phyloP scores from a whole-genome alignment of 2,888 invertebrate genomes.

The Andrena marginata region DNA sequence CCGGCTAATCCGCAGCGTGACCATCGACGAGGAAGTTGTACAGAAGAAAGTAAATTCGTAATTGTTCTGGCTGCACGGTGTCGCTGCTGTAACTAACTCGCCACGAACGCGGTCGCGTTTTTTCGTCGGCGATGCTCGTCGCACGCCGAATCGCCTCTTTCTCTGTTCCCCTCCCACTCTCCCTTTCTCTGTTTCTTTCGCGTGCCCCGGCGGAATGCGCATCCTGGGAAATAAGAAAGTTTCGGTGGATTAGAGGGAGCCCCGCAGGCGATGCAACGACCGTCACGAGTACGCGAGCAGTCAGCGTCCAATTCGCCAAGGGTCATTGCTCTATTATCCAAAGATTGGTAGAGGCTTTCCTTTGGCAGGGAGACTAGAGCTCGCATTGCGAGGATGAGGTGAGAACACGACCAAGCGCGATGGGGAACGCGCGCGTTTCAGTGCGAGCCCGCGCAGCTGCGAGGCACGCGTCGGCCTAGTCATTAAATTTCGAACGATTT shows the following conservation, averaged over 20 bases:
- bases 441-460: not conserved
- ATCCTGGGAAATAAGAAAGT: conserved; percentile 66
- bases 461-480: not conserved
- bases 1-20: conserved; percentile 52
- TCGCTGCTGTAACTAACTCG: conserved; percentile 60
- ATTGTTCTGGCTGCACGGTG: conserved; percentile 59
- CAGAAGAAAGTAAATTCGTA: conserved; percentile 72
- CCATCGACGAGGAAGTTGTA: conserved; percentile 65
- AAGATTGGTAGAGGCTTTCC: not conserved
- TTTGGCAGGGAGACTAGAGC: not conserved
- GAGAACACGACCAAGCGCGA: not conserved
- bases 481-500: conserved; percentile 1
- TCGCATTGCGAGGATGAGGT: too few relatives aligned
- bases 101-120: conserved; percentile 47
- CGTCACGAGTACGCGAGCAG: not conserved
- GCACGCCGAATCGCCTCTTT: conserved; percentile 50
- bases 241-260: conserved; percentile 45
- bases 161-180: conserved; percentile 26
- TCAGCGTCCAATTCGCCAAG: not conserved
- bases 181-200: conserved; percentile 12
- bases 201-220: conserved; percentile 40
- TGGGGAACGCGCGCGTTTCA: not conserved
- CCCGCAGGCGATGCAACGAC: conserved; percentile 5
- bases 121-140: conserved; percentile 48
- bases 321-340: not conserved